A percentile compares a stretch with the other conserved stretches of the same genome.
Evolutionary conservation across 2,113 vertebrate species (phyloP).

Genomic region (Eulemur rufifrons): DNA sequence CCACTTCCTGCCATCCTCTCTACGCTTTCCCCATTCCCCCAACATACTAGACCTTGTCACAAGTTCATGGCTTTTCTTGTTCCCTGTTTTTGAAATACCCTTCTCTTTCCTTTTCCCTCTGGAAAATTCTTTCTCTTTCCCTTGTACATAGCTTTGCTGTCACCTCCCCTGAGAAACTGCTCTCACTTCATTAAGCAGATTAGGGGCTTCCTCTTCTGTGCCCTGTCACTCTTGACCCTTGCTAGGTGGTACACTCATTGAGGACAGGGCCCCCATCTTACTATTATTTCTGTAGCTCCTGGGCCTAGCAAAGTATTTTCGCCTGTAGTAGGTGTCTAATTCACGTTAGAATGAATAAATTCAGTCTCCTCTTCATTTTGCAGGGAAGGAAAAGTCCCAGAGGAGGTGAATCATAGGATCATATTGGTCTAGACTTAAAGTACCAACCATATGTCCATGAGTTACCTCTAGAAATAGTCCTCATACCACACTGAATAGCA

Average conservation of each 20-base stretch:
- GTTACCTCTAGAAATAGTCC: background rate
- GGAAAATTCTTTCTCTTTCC: background rate
- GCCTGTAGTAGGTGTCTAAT: background rate
- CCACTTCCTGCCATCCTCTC: background rate
- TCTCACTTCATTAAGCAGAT: background rate
- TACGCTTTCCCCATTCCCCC: fast-evolving
- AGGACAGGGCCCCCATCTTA: background rate
- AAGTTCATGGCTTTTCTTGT: background rate
- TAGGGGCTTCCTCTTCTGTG: fast-evolving
- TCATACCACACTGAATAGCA: background rate
- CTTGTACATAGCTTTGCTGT: background rate
- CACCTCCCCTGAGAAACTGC: background rate
- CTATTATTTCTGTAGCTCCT: background rate
- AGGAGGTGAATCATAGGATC: background rate
- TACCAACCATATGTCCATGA: background rate
- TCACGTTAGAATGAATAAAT: background rate
- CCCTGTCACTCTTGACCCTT: background rate
- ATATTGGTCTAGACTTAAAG: background rate
- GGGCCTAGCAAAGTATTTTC: background rate
- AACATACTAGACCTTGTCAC: background rate
- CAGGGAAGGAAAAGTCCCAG: background rate
- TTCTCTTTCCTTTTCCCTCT: background rate
- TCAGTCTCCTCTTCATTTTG: background rate
- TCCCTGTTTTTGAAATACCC: background rate
- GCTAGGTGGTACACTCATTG: background rate